Evolutionary conservation across 2,797 vertebrate genomes (phyloP).

Genomic region (Cuculus canorus): DNA sequence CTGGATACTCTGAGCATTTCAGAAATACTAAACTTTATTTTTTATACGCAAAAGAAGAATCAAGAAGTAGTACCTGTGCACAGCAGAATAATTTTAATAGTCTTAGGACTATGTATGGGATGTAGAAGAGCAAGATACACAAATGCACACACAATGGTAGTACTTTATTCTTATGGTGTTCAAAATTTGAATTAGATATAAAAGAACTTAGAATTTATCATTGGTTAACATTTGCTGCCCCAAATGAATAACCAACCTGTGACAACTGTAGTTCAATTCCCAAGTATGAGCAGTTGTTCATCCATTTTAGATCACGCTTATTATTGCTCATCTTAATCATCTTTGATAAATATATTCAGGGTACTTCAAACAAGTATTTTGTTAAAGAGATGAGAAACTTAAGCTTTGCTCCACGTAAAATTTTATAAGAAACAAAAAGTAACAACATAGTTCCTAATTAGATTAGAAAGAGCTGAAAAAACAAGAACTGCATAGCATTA

Average conservation of each 20-base stretch:
- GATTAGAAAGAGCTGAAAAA: not conserved
- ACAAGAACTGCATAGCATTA: not conserved
- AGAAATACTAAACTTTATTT: not conserved
- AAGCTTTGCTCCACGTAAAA: not conserved
- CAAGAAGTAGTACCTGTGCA: not conserved
- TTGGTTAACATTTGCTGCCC: not conserved
- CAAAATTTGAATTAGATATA: not conserved
- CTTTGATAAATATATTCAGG: not conserved
- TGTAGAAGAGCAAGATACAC: not conserved
- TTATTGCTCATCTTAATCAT: not conserved
- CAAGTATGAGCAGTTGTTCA: not conserved
- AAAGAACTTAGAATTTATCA: not conserved
- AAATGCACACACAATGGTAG: not conserved
- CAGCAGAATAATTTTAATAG: not conserved
- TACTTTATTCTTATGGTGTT: not conserved
- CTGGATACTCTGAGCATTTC: not conserved
- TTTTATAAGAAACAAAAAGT: not conserved
- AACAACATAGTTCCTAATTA: not conserved
- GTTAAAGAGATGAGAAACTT: not conserved
- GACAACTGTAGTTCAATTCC: not conserved
- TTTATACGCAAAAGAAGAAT: not conserved
- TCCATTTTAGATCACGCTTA: not conserved
- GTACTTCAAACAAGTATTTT: not conserved
- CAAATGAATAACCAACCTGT: not conserved
- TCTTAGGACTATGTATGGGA: not conserved